Evolutionary conservation across 2,797 vertebrate genomes (phyloP).

Genomic region (Bufotes viridis): DNA sequence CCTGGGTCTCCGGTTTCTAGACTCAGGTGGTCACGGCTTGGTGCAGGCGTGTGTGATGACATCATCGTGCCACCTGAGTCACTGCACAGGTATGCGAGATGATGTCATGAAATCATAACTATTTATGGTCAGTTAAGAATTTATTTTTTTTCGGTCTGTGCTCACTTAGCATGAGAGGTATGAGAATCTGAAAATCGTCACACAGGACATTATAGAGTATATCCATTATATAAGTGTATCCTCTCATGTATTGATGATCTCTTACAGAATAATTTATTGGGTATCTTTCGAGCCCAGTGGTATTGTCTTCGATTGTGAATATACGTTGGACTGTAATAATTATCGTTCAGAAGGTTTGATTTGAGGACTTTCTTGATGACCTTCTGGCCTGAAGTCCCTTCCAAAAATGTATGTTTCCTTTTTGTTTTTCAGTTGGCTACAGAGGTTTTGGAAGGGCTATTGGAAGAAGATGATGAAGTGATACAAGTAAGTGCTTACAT

Average conservation of each 20-base stretch:
- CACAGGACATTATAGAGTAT: neutral
- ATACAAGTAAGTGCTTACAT: slow-evolving; percentile 75
- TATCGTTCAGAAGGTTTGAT: neutral
- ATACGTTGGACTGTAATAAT: neutral
- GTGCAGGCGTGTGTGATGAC: too few relatives aligned
- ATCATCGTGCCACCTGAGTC: too few relatives aligned
- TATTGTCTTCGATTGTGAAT: neutral
- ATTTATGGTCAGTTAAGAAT: too few relatives aligned
- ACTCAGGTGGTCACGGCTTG: too few relatives aligned
- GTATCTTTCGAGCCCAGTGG: neutral
- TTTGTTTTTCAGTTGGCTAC: slow-evolving; percentile 72
- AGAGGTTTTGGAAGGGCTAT: slow-evolving; percentile 80
- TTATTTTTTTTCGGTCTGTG: neutral
- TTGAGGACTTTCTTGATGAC: slow-evolving; percentile 2
- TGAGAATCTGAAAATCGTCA: too few relatives aligned
- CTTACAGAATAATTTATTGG: neutral
- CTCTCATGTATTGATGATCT: neutral
- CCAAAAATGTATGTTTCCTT: neutral
- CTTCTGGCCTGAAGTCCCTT: neutral
- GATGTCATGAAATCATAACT: too few relatives aligned
- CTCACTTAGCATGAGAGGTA: neutral
- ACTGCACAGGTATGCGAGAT: too few relatives aligned
- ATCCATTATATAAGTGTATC: neutral
- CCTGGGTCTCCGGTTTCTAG: too few relatives aligned
- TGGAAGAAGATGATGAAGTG: slow-evolving; percentile 85